A percentile compares a stretch with the other conserved stretches of the same genome.
phyloP scores from a whole-genome alignment of 2,888 invertebrate genomes.

The Tethea ocularis region DNA sequence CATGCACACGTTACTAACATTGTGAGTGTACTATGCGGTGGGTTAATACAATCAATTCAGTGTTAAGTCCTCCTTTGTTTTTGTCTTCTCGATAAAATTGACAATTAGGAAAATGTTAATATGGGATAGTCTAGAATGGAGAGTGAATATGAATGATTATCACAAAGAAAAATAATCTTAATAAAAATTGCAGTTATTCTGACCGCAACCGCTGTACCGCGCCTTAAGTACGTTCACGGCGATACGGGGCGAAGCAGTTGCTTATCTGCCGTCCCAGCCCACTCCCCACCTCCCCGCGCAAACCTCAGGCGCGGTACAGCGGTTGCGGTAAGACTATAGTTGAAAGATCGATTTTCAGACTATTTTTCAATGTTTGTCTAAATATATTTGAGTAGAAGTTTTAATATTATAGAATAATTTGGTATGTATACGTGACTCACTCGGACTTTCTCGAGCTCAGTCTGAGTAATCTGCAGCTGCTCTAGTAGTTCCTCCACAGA shows the following conservation, averaged over 20 bases:
- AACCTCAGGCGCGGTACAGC: too few relatives aligned
- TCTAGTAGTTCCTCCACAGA: constrained; percentile 92
- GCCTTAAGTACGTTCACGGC: too few relatives aligned
- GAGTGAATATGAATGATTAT: not conserved
- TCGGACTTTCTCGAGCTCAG: constrained; percentile 94
- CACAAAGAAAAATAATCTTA: constrained; percentile 6
- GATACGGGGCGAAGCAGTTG: too few relatives aligned
- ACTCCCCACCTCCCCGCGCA: too few relatives aligned
- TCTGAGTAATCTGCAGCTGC: constrained; percentile 92
- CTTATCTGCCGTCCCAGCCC: too few relatives aligned
- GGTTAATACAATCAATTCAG: constrained; percentile 37
- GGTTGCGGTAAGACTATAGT: too few relatives aligned
- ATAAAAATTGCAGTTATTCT: not conserved
- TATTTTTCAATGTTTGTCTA: constrained; percentile 31
- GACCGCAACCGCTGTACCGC: too few relatives aligned
- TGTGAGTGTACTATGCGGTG: constrained; percentile 41
- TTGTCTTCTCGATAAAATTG: constrained; percentile 19
- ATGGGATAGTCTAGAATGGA: not conserved
- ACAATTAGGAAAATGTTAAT: constrained; percentile 24
- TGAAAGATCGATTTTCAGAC: constrained; percentile 14
- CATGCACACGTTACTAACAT: constrained; percentile 65
- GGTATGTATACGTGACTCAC: constrained; percentile 76
- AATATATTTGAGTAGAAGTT: constrained; percentile 18
- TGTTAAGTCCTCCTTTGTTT: constrained; percentile 17
- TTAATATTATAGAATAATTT: constrained; percentile 12